Percentiles rank a stretch among this genome's conserved stretches.
These are phyloP conservation scores for Diorhabda carinulata DNA, from an alignment of 1,140 invertebrate species.

Conservation along the genomic window DNA sequence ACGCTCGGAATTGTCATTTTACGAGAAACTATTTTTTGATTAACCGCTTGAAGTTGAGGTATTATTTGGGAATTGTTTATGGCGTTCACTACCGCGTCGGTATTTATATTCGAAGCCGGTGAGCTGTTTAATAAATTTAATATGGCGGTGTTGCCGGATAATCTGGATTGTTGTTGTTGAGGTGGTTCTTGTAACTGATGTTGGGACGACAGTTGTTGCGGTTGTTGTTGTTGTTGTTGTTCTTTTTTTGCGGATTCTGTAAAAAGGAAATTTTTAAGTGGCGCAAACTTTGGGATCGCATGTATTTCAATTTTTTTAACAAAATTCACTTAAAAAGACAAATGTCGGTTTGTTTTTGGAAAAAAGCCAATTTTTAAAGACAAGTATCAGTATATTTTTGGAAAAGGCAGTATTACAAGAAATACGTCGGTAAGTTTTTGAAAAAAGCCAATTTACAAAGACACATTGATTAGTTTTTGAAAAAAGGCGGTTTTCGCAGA, in stretches of 20 bases:
- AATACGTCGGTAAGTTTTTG: too few species aligned
- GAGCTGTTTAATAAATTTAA: slow-evolving; percentile 70
- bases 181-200: slow-evolving; percentile 50
- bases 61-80: slow-evolving; percentile 43
- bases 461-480: too few species aligned
- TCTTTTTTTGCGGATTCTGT: slow-evolving; percentile 38
- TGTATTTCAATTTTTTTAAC: too few species aligned
- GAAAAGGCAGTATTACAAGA: too few species aligned
- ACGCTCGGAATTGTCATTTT: slow-evolving; percentile 44
- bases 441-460: too few species aligned
- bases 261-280: slow-evolving; percentile 10
- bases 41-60: slow-evolving; percentile 41
- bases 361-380: too few species aligned
- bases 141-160: slow-evolving; percentile 64
- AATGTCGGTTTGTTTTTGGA: too few species aligned
- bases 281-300: too few species aligned
- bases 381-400: too few species aligned
- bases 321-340: too few species aligned
- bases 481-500: too few species aligned
- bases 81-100: slow-evolving; percentile 45
- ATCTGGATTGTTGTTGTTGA: slow-evolving; percentile 50
- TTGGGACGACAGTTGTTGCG: slow-evolving; percentile 42
- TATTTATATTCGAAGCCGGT: slow-evolving; percentile 62
- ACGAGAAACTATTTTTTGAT: slow-evolving; percentile 41
- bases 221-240: slow-evolving; percentile 32